A percentile compares a stretch with the other conserved stretches of the same genome.
These are phyloP conservation scores for Tipula helvola DNA, from an alignment of 2,888 invertebrate species.

Conservation along the genomic window DNA sequence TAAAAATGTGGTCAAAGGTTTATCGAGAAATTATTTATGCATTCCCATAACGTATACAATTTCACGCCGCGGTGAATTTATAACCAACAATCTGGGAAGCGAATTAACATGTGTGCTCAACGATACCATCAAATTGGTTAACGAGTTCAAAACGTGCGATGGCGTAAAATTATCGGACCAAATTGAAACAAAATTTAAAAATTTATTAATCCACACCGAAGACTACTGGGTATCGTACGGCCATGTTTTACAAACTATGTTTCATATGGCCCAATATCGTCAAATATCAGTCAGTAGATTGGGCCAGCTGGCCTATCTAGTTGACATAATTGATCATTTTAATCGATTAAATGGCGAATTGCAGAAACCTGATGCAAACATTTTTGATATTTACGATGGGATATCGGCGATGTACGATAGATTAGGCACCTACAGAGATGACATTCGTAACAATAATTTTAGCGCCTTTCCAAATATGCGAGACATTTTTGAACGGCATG, in stretches of 20 bases:
- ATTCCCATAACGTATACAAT: not conserved
- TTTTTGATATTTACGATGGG: not conserved
- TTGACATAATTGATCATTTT: not conserved
- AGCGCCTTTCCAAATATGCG: not conserved
- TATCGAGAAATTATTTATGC: not conserved
- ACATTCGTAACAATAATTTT: not conserved
- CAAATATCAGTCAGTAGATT: not conserved
- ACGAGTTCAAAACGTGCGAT: not conserved
- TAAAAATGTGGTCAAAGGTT: not conserved
- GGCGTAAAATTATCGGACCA: not conserved
- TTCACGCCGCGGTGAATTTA: not conserved
- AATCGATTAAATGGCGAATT: not conserved
- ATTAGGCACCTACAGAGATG: not conserved
- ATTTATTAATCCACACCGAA: not conserved
- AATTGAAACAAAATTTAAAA: not conserved
- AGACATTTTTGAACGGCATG: not conserved
- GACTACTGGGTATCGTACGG: not conserved
- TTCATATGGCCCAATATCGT: not conserved
- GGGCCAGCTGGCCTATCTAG: not conserved
- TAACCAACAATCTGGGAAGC: not conserved
- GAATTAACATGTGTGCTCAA: not conserved
- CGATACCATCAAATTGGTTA: not conserved
- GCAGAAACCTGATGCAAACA: not conserved
- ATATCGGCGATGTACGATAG: not conserved
- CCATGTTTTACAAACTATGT: not conserved